These are phyloP conservation scores for Slavum lentiscoides DNA, from an alignment of 2,888 invertebrate genomes.

Conservation along the genomic window DNA sequence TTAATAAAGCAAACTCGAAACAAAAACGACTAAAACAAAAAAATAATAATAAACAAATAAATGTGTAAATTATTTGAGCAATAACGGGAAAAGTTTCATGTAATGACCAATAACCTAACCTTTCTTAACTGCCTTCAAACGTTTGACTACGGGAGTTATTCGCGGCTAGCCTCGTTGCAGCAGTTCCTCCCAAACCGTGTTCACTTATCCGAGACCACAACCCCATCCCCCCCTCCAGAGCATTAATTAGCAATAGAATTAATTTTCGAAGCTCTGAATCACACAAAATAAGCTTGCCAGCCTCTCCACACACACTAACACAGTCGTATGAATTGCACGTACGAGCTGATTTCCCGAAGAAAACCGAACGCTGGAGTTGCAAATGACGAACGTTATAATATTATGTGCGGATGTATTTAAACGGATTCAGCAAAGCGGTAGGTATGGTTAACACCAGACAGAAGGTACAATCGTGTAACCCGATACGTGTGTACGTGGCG, in stretches of 20 bases:
- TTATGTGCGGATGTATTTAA: too few species aligned
- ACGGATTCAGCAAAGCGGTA: too few species aligned
- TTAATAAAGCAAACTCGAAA: neutral
- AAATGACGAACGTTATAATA: too few species aligned
- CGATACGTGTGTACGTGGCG: too few species aligned
- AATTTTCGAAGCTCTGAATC: neutral
- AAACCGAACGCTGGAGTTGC: too few species aligned
- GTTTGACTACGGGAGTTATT: neutral
- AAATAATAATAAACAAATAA: neutral
- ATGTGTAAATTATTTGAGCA: conserved; percentile 19
- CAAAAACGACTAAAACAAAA: too few species aligned
- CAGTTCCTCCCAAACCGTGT: conserved; percentile 33
- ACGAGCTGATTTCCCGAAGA: too few species aligned
- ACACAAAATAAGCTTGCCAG: neutral
- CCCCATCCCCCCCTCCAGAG: neutral
- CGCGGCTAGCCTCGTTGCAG: neutral
- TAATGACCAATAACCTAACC: conserved; percentile 15
- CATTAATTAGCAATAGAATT: conserved; percentile 41
- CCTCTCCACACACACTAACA: too few species aligned
- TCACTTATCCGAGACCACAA: conserved; percentile 18
- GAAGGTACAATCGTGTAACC: too few species aligned
- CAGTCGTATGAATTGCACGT: too few species aligned
- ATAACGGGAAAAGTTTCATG: conserved; percentile 34
- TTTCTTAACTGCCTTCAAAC: too few species aligned
- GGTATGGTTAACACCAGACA: too few species aligned